Evolutionary conservation across 2,888 invertebrate genomes (phyloP).

Genomic region (Dicyrtomina minuta): DNA sequence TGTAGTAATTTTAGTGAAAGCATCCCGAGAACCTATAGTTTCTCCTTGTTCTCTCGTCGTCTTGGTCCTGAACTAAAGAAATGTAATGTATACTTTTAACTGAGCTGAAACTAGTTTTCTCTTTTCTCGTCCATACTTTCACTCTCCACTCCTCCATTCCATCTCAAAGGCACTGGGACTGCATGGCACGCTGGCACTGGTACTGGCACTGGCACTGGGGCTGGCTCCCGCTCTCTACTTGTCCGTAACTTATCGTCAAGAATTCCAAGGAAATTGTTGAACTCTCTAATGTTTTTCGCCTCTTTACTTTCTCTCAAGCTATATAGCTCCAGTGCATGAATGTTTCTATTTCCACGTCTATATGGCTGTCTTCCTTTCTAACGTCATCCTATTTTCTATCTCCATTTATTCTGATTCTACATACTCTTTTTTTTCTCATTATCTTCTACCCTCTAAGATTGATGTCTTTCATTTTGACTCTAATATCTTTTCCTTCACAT

Average conservation of each 20-base stretch:
- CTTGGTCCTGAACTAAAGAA: background rate
- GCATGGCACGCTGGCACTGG: too few relatives aligned
- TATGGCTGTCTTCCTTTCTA: background rate
- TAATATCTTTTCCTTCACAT: conserved; percentile 36
- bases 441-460: conserved; percentile 30
- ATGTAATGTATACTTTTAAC: background rate
- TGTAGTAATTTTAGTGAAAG: background rate
- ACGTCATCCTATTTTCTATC: background rate
- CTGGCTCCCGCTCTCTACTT: background rate
- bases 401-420: conserved; percentile 4
- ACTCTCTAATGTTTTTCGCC: background rate
- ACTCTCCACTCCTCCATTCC: background rate
- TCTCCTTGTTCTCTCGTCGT: background rate
- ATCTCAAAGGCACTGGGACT: too few relatives aligned
- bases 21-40: background rate
- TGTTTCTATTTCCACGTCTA: background rate
- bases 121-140: background rate
- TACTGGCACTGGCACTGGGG: too few relatives aligned
- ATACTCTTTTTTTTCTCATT: background rate
- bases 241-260: background rate
- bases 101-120: background rate
- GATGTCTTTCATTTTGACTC: conserved; percentile 41
- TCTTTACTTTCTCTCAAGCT: background rate
- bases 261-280: conserved; percentile 8
- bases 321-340: background rate